Base-by-base conservation (phyloP, 2,888 invertebrate species). In the Eurytoma adleriae region DNA sequence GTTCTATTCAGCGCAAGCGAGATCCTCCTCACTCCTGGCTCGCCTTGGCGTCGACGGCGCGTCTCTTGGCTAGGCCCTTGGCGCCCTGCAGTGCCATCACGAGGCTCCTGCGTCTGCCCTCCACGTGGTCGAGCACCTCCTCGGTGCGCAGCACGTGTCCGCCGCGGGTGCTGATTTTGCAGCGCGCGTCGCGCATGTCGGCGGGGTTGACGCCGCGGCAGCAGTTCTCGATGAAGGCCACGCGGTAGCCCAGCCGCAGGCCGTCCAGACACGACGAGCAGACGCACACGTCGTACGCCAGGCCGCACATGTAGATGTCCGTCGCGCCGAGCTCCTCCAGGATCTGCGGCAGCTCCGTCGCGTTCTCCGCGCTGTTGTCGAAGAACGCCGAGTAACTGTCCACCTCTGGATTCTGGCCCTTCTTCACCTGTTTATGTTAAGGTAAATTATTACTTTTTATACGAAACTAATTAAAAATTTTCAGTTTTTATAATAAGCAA, bases 361-460 rank as follows among this genome's bases (percentile, higher is more conserved):
- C 94, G 5, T 95, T 95, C 78, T 95, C 91, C 90, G 96, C 96
- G 91, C 96, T 96, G 91, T 98, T 98, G 91, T 98, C 98, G 95
- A 96, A 96, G 93, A 99, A 99, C 71, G 96, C 98, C 0, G 98
- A 98, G 91, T 98, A 99, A 5, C 97, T 96, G 91, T 99, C 99
- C 84, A 98, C 95, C 84, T 97, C 96, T 0, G 98, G 95, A 91
- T 97, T 95, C 5, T 95, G 96, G 67, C 99, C 99, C 90, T 97
- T 97, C 91, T 40, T 40, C 40, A 40, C 40, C 40, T 40, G 40
- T 40, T 1, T 5, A 40, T 7, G 7, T 0, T 1, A 5, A 7
- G 5, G n/a, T n/a, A n/a, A n/a, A n/a, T n/a, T n/a, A n/a, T n/a
- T n/a, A n/a, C n/a, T n/a, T n/a, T n/a, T n/a, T n/a, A n/a, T n/a